Evolutionary conservation across 2,113 vertebrate genomes (phyloP).

Genomic region (Nettapus auritus): DNA sequence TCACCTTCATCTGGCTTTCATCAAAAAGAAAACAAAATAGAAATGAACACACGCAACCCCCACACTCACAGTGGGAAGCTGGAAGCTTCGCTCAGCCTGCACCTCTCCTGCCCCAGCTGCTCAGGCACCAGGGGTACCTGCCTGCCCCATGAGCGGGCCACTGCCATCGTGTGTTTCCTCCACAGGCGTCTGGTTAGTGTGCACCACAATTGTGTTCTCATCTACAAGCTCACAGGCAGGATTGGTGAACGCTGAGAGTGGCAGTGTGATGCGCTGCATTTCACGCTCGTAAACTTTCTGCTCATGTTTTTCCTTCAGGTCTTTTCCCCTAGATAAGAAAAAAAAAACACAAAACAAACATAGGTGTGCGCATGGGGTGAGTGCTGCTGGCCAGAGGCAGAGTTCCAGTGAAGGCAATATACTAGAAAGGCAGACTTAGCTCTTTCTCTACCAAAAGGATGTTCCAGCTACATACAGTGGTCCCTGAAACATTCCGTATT

Average conservation of each 20-base stretch:
- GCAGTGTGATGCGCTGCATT: constrained; percentile 93
- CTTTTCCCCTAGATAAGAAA: constrained; percentile 81
- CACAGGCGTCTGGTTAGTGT: constrained; percentile 78
- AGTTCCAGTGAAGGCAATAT: neutral
- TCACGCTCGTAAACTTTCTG: constrained; percentile 89
- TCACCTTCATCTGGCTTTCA: constrained; percentile 52
- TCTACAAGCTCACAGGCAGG: constrained; percentile 91
- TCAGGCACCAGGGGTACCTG: constrained; percentile 95
- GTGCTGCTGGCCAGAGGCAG: neutral
- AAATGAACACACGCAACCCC: constrained; percentile 59
- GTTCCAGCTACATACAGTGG: neutral
- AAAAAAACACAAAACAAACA: neutral
- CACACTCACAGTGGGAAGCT: constrained; percentile 31
- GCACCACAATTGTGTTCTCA: constrained; percentile 87
- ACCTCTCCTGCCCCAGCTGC: neutral
- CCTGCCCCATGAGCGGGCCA: constrained; percentile 85
- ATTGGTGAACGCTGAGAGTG: constrained; percentile 91
- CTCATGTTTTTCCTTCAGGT: constrained; percentile 88
- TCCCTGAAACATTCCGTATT: neutral
- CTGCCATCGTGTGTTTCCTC: constrained; percentile 73
- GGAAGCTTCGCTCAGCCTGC: constrained; percentile 30
- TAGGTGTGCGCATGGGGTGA: fast-evolving
- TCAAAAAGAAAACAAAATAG: constrained; percentile 65
- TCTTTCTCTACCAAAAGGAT: neutral
- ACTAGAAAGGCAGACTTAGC: neutral